phyloP scores from a whole-genome alignment of 2,797 vertebrate genomes.

The Eurystomus glaucurus region DNA sequence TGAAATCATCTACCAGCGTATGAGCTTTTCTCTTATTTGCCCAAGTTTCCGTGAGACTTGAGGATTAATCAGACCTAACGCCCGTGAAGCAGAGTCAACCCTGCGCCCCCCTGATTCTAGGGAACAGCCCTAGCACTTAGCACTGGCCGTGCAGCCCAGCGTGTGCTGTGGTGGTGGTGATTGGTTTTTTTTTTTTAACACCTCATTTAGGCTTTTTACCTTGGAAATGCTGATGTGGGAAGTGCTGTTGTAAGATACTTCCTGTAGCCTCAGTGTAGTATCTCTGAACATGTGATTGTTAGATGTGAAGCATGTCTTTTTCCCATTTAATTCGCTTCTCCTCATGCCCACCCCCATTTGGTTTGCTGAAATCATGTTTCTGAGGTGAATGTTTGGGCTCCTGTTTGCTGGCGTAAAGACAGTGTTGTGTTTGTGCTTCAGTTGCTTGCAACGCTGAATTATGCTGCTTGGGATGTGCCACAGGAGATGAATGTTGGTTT shows the following conservation, averaged over 20 bases:
- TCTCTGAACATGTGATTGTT: background rate
- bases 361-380: background rate
- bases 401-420: background rate
- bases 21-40: background rate
- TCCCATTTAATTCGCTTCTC: background rate
- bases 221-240: background rate
- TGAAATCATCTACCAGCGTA: background rate
- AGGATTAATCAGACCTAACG: background rate
- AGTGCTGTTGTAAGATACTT: background rate
- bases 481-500: background rate
- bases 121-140: background rate
- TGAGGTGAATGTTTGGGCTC: background rate
- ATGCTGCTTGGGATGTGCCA: background rate
- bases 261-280: background rate
- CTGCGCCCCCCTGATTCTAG: background rate
- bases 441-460: background rate
- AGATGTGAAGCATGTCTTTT: background rate
- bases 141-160: background rate
- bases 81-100: background rate
- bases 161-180: fast-evolving
- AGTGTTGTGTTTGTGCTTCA: background rate
- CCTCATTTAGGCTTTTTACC: background rate
- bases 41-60: background rate
- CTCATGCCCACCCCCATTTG: background rate
- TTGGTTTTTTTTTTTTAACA: background rate